Percentiles rank a stretch among this genome's conserved stretches.
Conservation (phyloP, 2,888 invertebrate genomes). For the Lissonota sp. region DNA sequence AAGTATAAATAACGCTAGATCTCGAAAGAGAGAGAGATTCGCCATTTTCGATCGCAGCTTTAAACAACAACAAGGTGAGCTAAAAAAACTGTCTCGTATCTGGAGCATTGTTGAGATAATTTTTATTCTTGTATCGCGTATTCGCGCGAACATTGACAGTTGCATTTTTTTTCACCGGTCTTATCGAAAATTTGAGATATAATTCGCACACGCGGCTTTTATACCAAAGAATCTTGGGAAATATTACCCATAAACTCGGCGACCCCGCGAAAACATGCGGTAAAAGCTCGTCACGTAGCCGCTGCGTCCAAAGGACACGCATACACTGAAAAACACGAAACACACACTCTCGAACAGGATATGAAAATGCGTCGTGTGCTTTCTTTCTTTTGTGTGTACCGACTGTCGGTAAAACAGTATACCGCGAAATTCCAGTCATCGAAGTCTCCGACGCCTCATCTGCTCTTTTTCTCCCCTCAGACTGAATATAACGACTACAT, state of each 20-base stretch:
- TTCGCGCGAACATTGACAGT: not conserved
- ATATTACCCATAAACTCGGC: conserved; percentile 82
- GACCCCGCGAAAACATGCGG: conserved; percentile 72
- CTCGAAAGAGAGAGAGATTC: conserved; percentile 47
- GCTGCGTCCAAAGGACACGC: conserved; percentile 14
- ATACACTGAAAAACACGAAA: too few relatives aligned
- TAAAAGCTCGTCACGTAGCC: not conserved
- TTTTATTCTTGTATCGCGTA: conserved; percentile 16
- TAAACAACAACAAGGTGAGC: conserved; percentile 44
- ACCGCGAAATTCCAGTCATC: too few relatives aligned
- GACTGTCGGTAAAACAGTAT: too few relatives aligned
- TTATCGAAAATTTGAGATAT: conserved; percentile 69
- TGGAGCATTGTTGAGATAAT: conserved; percentile 30
- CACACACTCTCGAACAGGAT: too few relatives aligned
- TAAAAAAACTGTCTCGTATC: conserved; percentile 40
- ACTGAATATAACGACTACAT: too few relatives aligned
- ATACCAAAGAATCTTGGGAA: conserved; percentile 82
- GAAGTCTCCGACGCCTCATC: too few relatives aligned
- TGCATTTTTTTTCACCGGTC: conserved; percentile 18
- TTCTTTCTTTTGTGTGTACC: too few relatives aligned
- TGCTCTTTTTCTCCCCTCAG: too few relatives aligned
- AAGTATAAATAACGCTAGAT: conserved; percentile 4
- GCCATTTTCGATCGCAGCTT: conserved; percentile 56
- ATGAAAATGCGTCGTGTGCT: too few relatives aligned
- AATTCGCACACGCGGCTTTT: conserved; percentile 57